Conservation (phyloP, 2,888 invertebrate genomes). For the Caenorhabditis uteleia region DNA sequence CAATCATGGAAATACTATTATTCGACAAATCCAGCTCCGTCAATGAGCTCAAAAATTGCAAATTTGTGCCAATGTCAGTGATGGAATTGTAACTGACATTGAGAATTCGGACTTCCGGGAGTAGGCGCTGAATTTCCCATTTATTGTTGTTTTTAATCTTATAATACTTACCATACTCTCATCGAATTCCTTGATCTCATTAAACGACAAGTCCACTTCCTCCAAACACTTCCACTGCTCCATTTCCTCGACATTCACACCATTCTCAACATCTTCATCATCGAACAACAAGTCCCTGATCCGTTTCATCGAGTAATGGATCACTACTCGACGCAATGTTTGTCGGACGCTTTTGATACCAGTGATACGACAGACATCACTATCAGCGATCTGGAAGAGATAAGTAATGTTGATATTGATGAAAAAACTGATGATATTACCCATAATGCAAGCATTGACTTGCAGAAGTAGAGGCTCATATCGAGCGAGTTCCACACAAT, state of each 20-base stretch:
- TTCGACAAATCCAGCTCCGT: conserved; percentile 81
- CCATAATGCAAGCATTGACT: conserved; percentile 77
- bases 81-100: conserved; percentile 80
- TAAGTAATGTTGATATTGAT: neutral
- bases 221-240: conserved; percentile 72
- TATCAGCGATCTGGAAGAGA: conserved; percentile 68
- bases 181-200: conserved; percentile 81
- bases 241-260: conserved; percentile 54
- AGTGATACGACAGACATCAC: conserved; percentile 66
- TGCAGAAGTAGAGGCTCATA: conserved; percentile 85
- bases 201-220: conserved; percentile 81
- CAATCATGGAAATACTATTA: conserved; percentile 77
- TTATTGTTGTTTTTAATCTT: too few species aligned
- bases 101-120: conserved; percentile 73
- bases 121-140: conserved; percentile 68
- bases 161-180: conserved; percentile 77
- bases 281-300: conserved; percentile 78
- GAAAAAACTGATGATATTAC: conserved; percentile 63
- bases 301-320: conserved; percentile 77
- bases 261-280: conserved; percentile 73
- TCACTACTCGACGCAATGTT: conserved; percentile 77
- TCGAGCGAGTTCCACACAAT: conserved; percentile 81
- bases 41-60: conserved; percentile 82
- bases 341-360: conserved; percentile 73
- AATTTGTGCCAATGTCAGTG: conserved; percentile 77